Evolutionary conservation across 2,113 vertebrate species (phyloP).

Genomic region (Calypte anna): DNA sequence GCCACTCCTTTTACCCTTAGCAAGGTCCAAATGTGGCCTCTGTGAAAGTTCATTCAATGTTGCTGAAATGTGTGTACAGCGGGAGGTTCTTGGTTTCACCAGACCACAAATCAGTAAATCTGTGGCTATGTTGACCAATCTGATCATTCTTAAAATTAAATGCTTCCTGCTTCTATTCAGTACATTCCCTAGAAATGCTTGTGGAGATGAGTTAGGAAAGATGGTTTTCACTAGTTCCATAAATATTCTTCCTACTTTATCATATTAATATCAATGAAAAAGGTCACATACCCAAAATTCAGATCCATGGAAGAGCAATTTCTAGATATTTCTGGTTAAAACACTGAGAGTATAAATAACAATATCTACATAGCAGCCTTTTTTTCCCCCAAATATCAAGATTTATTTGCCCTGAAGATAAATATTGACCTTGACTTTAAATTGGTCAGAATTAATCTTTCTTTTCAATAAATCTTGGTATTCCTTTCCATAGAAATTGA

Average conservation of each 20-base stretch:
- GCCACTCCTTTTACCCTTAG: not conserved
- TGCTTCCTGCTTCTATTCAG: not conserved
- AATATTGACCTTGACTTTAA: constrained; percentile 44
- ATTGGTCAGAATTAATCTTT: constrained; percentile 43
- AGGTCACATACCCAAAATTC: not conserved
- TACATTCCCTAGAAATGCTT: not conserved
- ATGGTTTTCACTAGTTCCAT: not conserved
- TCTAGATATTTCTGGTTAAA: not conserved
- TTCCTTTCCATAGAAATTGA: constrained; percentile 4
- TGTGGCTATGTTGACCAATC: not conserved
- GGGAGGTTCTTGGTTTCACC: not conserved
- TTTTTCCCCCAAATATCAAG: not conserved
- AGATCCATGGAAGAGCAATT: not conserved
- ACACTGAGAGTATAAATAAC: not conserved
- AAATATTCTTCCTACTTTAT: not conserved
- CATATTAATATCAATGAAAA: not conserved
- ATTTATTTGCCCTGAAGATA: constrained; percentile 7
- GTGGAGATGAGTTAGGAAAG: not conserved
- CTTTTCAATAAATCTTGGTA: constrained; percentile 43
- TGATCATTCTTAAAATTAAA: not conserved
- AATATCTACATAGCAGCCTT: not conserved
- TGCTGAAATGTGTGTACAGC: not conserved
- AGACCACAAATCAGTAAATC: not conserved
- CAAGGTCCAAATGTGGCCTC: not conserved
- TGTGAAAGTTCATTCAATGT: not conserved